Evolutionary conservation across 2,113 vertebrate genomes (phyloP).

Genomic region (Pionites leucogaster): DNA sequence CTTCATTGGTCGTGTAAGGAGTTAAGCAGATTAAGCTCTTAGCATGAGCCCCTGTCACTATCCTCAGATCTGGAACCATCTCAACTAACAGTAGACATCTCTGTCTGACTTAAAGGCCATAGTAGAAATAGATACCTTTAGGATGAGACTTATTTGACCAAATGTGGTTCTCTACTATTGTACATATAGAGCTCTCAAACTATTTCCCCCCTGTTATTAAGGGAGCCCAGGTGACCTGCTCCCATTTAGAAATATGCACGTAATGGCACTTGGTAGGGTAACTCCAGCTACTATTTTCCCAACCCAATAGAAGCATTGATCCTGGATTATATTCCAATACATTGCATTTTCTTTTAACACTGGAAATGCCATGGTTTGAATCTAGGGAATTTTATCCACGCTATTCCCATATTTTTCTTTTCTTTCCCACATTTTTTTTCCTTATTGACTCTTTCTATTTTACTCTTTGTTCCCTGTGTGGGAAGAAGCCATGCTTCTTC

Average conservation of each 20-base stretch:
- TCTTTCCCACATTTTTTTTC: background rate
- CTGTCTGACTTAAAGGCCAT: background rate
- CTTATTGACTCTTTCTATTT: background rate
- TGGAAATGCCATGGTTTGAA: background rate
- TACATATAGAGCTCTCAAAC: background rate
- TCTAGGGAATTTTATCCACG: background rate
- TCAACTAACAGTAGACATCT: background rate
- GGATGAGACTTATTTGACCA: background rate
- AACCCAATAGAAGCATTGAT: background rate
- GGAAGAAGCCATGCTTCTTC: background rate
- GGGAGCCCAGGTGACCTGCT: background rate
- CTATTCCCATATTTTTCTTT: background rate
- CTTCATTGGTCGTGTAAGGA: background rate
- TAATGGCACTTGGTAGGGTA: background rate
- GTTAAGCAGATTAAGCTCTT: background rate
- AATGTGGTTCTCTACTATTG: background rate
- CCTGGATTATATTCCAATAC: background rate
- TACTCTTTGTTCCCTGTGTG: background rate
- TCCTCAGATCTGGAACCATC: background rate
- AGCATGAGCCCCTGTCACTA: background rate
- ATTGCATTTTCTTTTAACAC: background rate
- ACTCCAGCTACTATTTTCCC: background rate
- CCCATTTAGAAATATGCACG: background rate
- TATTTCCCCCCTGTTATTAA: background rate
- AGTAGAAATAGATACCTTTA: background rate